Conservation (phyloP, 1,140 invertebrate genomes). For the Mamestra configurata region DNA sequence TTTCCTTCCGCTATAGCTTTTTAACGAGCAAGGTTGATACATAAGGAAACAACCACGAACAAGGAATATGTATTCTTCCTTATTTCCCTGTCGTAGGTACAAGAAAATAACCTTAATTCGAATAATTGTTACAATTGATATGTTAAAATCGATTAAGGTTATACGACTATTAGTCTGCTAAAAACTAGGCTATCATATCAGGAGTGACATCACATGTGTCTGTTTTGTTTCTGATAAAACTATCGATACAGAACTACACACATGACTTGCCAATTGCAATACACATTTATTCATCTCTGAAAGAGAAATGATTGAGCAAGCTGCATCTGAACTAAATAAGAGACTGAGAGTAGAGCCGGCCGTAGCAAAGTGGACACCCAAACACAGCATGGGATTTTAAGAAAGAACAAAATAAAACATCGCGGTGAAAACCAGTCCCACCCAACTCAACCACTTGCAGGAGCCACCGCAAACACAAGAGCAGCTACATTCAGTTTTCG, state of each 20-base stretch:
- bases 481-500: neutral
- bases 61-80: neutral
- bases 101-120: neutral
- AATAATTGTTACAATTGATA: neutral
- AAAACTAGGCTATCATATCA: neutral
- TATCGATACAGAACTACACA: too few relatives aligned
- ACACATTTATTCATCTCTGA: too few relatives aligned
- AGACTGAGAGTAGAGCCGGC: too few relatives aligned
- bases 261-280: too few relatives aligned
- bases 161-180: too few relatives aligned
- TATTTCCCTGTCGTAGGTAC: neutral
- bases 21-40: neutral
- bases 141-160: neutral
- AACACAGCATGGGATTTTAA: too few relatives aligned
- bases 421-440: neutral
- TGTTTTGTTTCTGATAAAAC: neutral
- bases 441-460: neutral
- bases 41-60: neutral
- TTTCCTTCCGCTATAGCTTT: neutral
- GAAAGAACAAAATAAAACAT: too few relatives aligned
- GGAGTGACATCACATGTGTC: neutral
- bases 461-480: neutral
- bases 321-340: too few relatives aligned
- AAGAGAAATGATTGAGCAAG: too few relatives aligned
- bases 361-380: too few relatives aligned